phyloP scores from a whole-genome alignment of 2,888 invertebrate species.

The Chydorus sphaericus region DNA sequence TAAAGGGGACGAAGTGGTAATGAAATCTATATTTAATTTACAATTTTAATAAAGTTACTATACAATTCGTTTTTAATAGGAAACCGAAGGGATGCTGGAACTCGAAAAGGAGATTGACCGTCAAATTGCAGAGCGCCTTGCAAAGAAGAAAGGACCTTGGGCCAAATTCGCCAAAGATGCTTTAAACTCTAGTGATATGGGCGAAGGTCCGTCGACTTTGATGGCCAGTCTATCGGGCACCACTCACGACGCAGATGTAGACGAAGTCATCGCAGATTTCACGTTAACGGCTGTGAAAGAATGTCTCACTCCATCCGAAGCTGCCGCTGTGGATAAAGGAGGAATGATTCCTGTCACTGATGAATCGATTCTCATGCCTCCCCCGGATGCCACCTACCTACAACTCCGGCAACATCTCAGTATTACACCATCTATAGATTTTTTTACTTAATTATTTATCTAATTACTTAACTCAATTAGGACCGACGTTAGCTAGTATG shows the following conservation, averaged over 20 bases:
- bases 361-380: constrained; percentile 11
- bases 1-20: background rate
- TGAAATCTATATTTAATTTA: background rate
- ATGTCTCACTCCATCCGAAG: constrained; percentile 24
- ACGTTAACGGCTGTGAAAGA: constrained; percentile 33
- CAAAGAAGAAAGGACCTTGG: constrained; percentile 22
- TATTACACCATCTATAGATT: background rate
- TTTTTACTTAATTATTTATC: background rate
- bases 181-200: too few species aligned
- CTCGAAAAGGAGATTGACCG: constrained; percentile 75
- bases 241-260: constrained; percentile 28
- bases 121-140: constrained; percentile 46
- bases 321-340: constrained; percentile 21
- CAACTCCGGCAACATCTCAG: constrained; percentile 11
- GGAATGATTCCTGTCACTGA: background rate
- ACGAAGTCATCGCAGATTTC: constrained; percentile 34
- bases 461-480: constrained; percentile 13
- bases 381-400: constrained; percentile 14
- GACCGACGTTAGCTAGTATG: constrained; percentile 49
- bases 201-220: too few species aligned
- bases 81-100: constrained; percentile 44
- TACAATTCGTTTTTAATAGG: constrained; percentile 32
- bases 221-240: background rate
- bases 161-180: constrained; percentile 18
- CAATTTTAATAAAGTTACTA: constrained; percentile 20